Percentiles rank a stretch among this genome's conserved stretches.
Evolutionary conservation across 2,797 vertebrate genomes (phyloP).

Genomic region (Phyllotis vaccarum): DNA sequence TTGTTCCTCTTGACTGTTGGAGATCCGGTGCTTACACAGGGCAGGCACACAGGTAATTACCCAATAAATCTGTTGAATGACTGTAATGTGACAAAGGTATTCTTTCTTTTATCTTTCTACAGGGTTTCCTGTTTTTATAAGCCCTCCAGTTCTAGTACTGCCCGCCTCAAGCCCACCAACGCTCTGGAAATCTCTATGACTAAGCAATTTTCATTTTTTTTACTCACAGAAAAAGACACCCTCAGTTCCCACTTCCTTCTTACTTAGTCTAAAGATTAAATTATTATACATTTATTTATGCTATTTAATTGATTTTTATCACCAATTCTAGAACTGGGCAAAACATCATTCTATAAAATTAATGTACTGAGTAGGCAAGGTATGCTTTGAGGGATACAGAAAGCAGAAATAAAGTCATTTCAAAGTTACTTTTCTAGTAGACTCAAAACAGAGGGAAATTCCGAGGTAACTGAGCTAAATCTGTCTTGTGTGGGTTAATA

Average conservation of each 20-base stretch:
- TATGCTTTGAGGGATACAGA: background rate
- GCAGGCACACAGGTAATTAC: background rate
- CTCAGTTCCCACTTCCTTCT: background rate
- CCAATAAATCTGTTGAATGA: slow-evolving; percentile 45
- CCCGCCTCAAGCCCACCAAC: background rate
- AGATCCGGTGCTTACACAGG: background rate
- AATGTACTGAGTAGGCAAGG: background rate
- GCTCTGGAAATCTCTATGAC: background rate
- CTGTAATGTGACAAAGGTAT: slow-evolving; percentile 58
- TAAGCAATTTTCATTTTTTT: slow-evolving; percentile 1
- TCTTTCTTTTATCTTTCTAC: slow-evolving; percentile 37
- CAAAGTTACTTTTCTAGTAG: background rate
- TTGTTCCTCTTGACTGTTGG: slow-evolving; percentile 5
- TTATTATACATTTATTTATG: background rate
- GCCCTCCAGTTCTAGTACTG: slow-evolving; percentile 14
- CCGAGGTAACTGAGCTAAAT: background rate
- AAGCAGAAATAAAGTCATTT: background rate
- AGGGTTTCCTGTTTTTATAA: background rate
- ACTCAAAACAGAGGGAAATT: slow-evolving; percentile 2
- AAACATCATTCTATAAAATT: background rate
- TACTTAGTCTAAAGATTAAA: background rate
- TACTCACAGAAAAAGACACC: slow-evolving; percentile 43
- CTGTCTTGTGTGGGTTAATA: background rate
- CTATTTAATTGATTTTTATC: slow-evolving; percentile 28
- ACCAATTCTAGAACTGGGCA: background rate